Conservation (phyloP, 2,113 vertebrate species). For the Ciconia boyciana region DNA sequence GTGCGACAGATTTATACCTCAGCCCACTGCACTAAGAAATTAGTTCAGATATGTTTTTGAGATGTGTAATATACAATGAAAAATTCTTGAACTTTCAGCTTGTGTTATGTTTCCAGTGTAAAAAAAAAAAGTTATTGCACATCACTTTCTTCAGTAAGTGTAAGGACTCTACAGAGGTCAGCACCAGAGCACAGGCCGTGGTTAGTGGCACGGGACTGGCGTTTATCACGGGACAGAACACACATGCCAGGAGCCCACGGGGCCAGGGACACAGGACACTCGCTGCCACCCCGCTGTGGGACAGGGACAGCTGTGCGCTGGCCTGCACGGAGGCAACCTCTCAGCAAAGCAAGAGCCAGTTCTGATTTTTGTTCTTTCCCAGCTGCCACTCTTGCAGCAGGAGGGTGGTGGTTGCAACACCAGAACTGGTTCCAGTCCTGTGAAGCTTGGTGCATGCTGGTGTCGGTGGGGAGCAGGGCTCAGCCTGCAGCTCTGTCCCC, state of each 20-base stretch:
- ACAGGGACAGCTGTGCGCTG: not conserved
- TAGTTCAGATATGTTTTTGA: not conserved
- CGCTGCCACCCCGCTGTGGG: not conserved
- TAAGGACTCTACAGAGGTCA: not conserved
- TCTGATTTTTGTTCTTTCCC: not conserved
- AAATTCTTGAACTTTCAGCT: not conserved
- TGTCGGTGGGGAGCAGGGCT: not conserved
- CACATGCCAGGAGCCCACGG: accelerated
- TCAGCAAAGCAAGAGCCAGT: not conserved
- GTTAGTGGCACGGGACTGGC: not conserved
- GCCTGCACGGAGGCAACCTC: too few relatives aligned
- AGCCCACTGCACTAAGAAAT: too few relatives aligned
- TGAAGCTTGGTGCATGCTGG: not conserved
- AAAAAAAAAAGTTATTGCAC: not conserved
- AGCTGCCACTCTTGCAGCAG: not conserved
- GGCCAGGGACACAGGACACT: not conserved
- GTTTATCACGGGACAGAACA: too few relatives aligned
- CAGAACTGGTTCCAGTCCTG: not conserved
- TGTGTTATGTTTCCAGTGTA: not conserved
- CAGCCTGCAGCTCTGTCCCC: not conserved
- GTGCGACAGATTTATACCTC: accelerated
- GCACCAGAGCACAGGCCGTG: too few relatives aligned
- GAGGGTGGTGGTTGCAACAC: not conserved
- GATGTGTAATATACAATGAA: not conserved
- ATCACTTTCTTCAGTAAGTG: accelerated